phyloP scores from a whole-genome alignment of 1,140 invertebrate genomes.

The Orchesella cincta region DNA sequence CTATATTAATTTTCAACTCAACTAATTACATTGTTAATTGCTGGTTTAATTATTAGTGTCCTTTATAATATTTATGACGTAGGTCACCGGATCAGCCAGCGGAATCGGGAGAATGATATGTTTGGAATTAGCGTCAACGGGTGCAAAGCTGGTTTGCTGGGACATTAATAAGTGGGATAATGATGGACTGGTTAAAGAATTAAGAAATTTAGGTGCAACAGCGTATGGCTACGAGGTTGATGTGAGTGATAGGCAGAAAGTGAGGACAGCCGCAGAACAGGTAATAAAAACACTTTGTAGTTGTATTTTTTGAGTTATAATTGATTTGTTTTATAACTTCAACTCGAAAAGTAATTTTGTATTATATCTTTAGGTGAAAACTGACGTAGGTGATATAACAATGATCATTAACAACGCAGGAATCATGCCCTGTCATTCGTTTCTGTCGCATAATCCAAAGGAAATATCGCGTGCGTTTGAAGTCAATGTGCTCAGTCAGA shows the following conservation, averaged over 20 bases:
- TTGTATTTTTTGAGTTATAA: not conserved
- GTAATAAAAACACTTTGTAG: slow-evolving; percentile 12
- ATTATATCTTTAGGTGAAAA: slow-evolving; percentile 27
- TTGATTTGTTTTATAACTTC: not conserved
- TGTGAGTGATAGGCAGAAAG: slow-evolving; percentile 37
- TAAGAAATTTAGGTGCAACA: slow-evolving; percentile 35
- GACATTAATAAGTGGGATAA: slow-evolving; percentile 43
- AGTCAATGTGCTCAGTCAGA: slow-evolving; percentile 77
- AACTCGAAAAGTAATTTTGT: slow-evolving; percentile 2
- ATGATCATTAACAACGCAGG: slow-evolving; percentile 85
- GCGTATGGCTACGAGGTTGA: slow-evolving; percentile 45
- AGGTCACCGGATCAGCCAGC: slow-evolving; percentile 19
- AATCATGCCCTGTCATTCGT: slow-evolving; percentile 76
- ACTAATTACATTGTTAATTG: too few relatives aligned
- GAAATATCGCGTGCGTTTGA: slow-evolving; percentile 73
- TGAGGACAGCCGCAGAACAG: slow-evolving; percentile 27
- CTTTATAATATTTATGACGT: not conserved
- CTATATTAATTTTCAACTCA: too few relatives aligned
- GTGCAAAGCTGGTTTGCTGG: slow-evolving; percentile 45
- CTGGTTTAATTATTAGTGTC: too few relatives aligned
- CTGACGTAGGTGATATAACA: slow-evolving; percentile 61
- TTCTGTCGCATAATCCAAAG: slow-evolving; percentile 66
- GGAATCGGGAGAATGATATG: slow-evolving; percentile 9
- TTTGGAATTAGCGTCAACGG: slow-evolving; percentile 34
- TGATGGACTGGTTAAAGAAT: slow-evolving; percentile 36